Conservation (phyloP, 1,140 invertebrate species). For the Neodiprion fabricii region DNA sequence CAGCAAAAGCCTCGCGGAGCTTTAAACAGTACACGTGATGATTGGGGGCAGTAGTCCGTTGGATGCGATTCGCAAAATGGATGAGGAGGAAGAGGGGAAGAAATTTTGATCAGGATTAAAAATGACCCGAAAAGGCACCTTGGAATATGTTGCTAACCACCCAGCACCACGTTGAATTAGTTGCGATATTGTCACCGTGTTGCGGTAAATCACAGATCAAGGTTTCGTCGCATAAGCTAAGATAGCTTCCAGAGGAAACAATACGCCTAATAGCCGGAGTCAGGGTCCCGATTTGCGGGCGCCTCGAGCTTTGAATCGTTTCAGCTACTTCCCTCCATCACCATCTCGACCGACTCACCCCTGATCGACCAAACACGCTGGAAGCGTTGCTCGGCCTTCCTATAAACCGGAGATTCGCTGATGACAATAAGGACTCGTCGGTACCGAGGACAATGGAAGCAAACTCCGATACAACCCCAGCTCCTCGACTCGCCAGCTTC, state of each 20-base stretch:
- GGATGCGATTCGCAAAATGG: neutral
- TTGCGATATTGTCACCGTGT: conserved; percentile 30
- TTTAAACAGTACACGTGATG: no score
- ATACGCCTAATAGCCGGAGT: conserved; percentile 35
- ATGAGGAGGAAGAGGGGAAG: neutral
- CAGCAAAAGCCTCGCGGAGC: neutral
- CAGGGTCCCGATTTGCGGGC: neutral
- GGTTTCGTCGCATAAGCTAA: conserved; percentile 31
- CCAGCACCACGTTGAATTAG: conserved; percentile 29
- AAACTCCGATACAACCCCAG: conserved; percentile 42
- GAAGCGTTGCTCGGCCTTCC: conserved; percentile 15
- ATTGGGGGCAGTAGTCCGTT: neutral
- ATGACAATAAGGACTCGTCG: neutral
- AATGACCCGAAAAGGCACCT: neutral
- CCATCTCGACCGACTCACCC: neutral
- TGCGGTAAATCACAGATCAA: conserved; percentile 14
- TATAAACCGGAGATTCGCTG: neutral
- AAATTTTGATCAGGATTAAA: neutral
- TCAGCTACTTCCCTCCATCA: neutral
- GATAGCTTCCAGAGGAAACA: conserved; percentile 35
- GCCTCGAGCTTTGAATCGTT: neutral
- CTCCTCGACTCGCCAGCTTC: conserved; percentile 18
- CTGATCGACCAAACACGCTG: neutral
- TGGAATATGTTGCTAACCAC: neutral
- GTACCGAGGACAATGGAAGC: conserved; percentile 28